Percentiles rank a stretch among this genome's conserved stretches.
Conservation (phyloP, 2,113 vertebrate species). For the Cygnus atratus region DNA sequence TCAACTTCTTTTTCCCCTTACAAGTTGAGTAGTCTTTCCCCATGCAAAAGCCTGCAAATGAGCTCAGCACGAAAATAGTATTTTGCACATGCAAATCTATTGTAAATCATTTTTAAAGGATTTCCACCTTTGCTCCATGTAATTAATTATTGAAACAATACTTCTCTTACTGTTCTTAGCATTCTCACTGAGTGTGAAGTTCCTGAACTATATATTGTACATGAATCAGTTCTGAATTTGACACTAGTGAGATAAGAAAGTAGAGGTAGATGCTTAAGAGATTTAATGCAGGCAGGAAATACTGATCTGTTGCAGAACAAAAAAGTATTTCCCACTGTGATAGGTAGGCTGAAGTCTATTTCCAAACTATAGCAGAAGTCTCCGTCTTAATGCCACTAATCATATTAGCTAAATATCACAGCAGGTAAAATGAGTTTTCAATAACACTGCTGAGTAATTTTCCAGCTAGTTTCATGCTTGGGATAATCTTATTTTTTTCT, state of each 20-base stretch:
- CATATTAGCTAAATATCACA: constrained; percentile 57
- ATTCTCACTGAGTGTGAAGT: background rate
- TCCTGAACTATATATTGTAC: background rate
- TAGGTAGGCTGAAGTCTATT: background rate
- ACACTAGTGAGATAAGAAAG: background rate
- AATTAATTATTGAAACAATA: constrained; percentile 4
- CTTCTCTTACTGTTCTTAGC: background rate
- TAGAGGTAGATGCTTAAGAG: background rate
- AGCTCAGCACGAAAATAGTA: background rate
- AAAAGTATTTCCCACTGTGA: constrained; percentile 12
- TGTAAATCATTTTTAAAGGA: background rate
- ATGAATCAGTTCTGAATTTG: background rate
- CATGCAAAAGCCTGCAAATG: background rate
- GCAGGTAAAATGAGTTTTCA: constrained; percentile 61
- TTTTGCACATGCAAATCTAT: background rate
- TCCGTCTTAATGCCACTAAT: constrained; percentile 10
- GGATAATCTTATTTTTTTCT: constrained; percentile 64
- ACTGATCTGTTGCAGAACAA: background rate
- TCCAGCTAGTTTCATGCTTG: constrained; percentile 52
- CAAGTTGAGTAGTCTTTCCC: background rate
- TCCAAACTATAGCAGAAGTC: constrained; percentile 24
- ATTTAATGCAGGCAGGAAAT: background rate
- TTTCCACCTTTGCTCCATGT: background rate
- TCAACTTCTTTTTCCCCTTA: background rate
- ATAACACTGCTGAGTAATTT: constrained; percentile 57